Base-by-base conservation (phyloP, 2,113 vertebrate genomes). In the Rhabdornis inornatus region DNA sequence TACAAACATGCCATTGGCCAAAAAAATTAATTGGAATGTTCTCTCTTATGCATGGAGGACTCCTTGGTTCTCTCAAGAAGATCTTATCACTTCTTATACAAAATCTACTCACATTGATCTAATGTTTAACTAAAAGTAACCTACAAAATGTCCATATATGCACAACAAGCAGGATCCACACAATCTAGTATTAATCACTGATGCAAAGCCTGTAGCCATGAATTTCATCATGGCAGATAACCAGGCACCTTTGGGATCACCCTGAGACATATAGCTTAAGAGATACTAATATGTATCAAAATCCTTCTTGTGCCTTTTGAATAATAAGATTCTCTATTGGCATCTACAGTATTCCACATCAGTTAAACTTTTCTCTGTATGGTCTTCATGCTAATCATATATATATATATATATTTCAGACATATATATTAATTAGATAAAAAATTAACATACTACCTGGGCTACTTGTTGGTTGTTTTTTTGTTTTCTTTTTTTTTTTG, bases 11-110 rank as follows among this genome's bases (percentile, higher is more conserved):
- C 5, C 19, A 39, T 5, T 39, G 27, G 33, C 33, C 72, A 66
- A 84, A 78, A 83, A n/a, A 25, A 18, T 7, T 19, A 59, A 49
- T 13, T 31, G 25, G 15, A 23, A 55, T 30, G 1, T 44, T 88
- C 11, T 80, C 5, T 75, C 5, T 75, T 31, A n/a, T 1, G 0
- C 5, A 14, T 22, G 59, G 88, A 87, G 37, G 31, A 30, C 37
- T 55, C 33, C 10, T 60, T 19, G 0, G 0, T 65, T 87, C 13
- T 47, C 8, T 56, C 55, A 30, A 24, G 28, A 2, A 50, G 39
- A 45, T 79, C 7, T 33, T 31, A 42, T 8, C 4, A 0, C 24
- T 42, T 45, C 2, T 55, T 47, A 28, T 20, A 22, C 2, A 10
- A 50, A 77, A 65, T 53, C 39, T 74, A 8, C 30, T 83, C 15